Evolutionary conservation across 1,140 invertebrate genomes (phyloP).

Genomic region (Ostrea edulis): DNA sequence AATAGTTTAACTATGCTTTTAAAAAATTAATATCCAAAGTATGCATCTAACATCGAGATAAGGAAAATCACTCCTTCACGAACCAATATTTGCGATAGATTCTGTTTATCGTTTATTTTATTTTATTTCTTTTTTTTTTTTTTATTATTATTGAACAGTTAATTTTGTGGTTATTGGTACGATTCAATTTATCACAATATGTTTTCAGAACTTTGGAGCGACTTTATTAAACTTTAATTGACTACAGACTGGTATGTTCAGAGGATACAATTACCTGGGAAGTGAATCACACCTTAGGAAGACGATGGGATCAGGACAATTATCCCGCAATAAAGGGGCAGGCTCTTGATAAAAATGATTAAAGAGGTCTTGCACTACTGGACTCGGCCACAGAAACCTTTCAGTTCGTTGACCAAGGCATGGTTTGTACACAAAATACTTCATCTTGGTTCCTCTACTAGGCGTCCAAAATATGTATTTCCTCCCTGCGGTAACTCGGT

Average conservation of each 20-base stretch:
- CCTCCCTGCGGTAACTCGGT: neutral
- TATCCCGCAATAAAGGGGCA: neutral
- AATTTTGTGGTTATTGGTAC: neutral
- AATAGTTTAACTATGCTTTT: too few species aligned
- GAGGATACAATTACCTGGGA: neutral
- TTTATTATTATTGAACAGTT: neutral
- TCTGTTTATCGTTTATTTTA: neutral
- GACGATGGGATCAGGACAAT: neutral
- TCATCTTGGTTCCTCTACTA: neutral
- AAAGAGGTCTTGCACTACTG: neutral
- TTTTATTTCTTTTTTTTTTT: neutral
- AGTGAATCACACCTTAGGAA: neutral
- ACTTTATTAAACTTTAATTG: neutral
- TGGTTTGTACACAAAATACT: slow-evolving; percentile 35
- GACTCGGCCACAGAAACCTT: neutral
- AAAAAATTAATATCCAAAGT: neutral
- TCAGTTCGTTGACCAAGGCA: slow-evolving; percentile 11
- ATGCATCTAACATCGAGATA: neutral
- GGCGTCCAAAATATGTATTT: slow-evolving; percentile 6
- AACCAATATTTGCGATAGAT: too few species aligned
- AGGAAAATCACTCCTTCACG: neutral
- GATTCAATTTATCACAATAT: slow-evolving; percentile 31
- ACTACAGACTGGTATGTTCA: neutral
- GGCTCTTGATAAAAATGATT: neutral
- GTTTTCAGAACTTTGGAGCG: neutral